phyloP scores from a whole-genome alignment of 1,140 invertebrate genomes.

The Apocrypta bakeri region DNA sequence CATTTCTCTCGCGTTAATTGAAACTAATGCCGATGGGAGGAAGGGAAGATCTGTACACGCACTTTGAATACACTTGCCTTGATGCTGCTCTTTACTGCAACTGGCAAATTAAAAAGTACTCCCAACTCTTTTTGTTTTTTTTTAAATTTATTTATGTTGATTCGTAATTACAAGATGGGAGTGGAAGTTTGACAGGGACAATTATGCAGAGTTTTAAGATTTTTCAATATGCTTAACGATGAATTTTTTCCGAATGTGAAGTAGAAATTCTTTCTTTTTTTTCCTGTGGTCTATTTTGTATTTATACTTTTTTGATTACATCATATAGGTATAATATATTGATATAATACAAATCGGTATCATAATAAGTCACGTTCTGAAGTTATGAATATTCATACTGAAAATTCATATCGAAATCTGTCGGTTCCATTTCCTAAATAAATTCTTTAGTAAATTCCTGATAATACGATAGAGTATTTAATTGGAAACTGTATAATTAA shows the following conservation, averaged over 20 bases:
- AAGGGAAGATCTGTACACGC: conserved; percentile 12
- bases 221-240: neutral
- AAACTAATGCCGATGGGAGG: neutral
- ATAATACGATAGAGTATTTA: too few species aligned
- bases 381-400: too few species aligned
- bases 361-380: too few species aligned
- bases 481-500: too few species aligned
- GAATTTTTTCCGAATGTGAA: neutral
- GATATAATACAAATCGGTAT: too few species aligned
- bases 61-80: neutral
- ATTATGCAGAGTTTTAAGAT: neutral
- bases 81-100: neutral
- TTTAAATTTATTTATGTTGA: neutral
- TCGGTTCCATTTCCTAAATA: too few species aligned
- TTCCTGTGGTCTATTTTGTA: too few species aligned
- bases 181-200: neutral
- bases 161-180: neutral
- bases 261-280: neutral
- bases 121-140: neutral
- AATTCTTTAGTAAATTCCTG: too few species aligned
- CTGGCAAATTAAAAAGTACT: neutral
- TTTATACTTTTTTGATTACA: too few species aligned
- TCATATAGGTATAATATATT: too few species aligned
- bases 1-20: conserved; percentile 15
- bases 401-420: too few species aligned